Percentiles rank a stretch among this genome's conserved stretches.
phyloP scores from a whole-genome alignment of 2,797 vertebrate species.

The Poecilia gillii region DNA sequence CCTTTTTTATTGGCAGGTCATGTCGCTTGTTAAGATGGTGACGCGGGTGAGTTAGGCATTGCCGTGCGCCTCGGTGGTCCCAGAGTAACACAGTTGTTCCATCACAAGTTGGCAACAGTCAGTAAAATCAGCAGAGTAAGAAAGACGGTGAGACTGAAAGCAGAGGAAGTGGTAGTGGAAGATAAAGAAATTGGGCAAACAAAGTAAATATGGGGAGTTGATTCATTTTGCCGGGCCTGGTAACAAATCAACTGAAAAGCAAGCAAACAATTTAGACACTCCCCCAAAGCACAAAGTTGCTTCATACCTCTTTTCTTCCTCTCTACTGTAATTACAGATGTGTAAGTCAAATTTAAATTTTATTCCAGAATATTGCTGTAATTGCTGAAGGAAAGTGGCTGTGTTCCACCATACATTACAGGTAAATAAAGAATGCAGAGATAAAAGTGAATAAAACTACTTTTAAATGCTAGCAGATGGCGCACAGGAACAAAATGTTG shows the following conservation, averaged over 20 bases:
- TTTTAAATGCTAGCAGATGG: slow-evolving; percentile 23
- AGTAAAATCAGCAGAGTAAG: slow-evolving; percentile 65
- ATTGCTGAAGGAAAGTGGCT: slow-evolving; percentile 5
- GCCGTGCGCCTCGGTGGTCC: slow-evolving; percentile 55
- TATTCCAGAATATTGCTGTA: slow-evolving; percentile 35
- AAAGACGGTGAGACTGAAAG: slow-evolving; percentile 30
- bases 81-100: slow-evolving; percentile 53
- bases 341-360: slow-evolving; percentile 45
- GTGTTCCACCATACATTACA: slow-evolving; percentile 28
- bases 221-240: slow-evolving; percentile 58
- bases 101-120: slow-evolving; percentile 63
- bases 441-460: slow-evolving; percentile 1
- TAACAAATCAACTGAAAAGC: slow-evolving; percentile 75
- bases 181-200: slow-evolving; percentile 66
- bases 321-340: slow-evolving; percentile 33
- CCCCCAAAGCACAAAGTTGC: slow-evolving; percentile 41
- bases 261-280: slow-evolving; percentile 58
- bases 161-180: slow-evolving; percentile 49
- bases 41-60: slow-evolving; percentile 61
- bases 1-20: slow-evolving; percentile 84
- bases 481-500: slow-evolving; percentile 34
- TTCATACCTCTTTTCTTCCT: slow-evolving; percentile 18
- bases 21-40: slow-evolving; percentile 75
- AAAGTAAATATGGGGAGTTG: slow-evolving; percentile 67
- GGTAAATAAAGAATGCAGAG: slow-evolving; percentile 10